Percentiles rank a stretch among this genome's conserved stretches.
Evolutionary conservation across 2,113 vertebrate species (phyloP).

Genomic region (Prochilodus magdalenae): DNA sequence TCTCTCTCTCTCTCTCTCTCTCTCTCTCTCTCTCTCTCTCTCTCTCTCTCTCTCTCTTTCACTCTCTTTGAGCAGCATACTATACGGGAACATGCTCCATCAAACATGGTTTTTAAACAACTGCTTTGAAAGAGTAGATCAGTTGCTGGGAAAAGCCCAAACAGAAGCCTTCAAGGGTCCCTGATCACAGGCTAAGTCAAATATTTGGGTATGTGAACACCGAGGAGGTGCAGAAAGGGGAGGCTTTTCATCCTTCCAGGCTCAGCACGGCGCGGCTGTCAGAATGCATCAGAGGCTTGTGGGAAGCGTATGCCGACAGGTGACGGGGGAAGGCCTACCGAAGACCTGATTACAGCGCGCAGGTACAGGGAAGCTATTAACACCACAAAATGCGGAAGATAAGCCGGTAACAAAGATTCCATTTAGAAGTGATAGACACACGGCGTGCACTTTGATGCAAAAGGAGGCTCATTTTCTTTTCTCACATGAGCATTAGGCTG

Average conservation of each 20-base stretch:
- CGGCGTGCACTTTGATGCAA: background rate
- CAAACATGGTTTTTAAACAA: conserved; percentile 67
- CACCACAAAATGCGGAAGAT: background rate
- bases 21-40: background rate
- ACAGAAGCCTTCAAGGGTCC: conserved; percentile 71
- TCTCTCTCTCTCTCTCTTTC: background rate
- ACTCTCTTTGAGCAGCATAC: conserved; percentile 1
- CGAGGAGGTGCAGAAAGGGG: conserved; percentile 61
- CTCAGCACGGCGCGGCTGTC: conserved; percentile 72
- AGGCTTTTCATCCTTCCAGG: conserved; percentile 69
- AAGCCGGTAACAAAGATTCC: background rate
- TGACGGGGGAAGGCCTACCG: conserved; percentile 59
- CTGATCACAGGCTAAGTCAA: conserved; percentile 73
- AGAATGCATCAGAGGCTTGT: conserved; percentile 67
- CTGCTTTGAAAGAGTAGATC: conserved; percentile 75
- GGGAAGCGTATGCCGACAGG: conserved; percentile 64
- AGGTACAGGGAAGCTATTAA: background rate
- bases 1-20: conserved; percentile 34
- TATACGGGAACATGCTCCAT: conserved; percentile 47
- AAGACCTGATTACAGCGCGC: conserved; percentile 58
- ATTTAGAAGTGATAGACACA: background rate
- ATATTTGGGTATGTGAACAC: conserved; percentile 69
- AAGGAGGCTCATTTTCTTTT: background rate
- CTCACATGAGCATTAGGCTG: background rate
- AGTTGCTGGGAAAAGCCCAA: conserved; percentile 67